Evolutionary conservation across 2,113 vertebrate species (phyloP).

Genomic region (Stercorarius parasiticus): DNA sequence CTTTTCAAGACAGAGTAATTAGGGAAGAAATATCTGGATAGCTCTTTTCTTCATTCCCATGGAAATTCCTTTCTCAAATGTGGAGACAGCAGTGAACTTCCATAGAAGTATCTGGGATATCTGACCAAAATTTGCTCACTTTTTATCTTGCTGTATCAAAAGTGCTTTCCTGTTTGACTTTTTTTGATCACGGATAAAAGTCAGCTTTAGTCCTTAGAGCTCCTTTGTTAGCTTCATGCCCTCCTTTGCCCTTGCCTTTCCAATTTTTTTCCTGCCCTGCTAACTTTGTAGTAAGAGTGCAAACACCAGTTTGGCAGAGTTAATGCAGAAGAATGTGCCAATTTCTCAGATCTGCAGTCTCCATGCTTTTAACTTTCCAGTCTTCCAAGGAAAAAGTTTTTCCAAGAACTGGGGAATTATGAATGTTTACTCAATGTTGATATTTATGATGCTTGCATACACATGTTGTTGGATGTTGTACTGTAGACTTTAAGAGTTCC

Average conservation of each 20-base stretch:
- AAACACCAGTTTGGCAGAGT: neutral
- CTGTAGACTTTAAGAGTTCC: neutral
- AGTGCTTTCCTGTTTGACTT: neutral
- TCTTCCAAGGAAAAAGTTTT: neutral
- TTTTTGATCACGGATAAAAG: neutral
- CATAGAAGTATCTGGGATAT: neutral
- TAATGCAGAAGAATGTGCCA: neutral
- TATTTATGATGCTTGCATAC: conserved; percentile 3
- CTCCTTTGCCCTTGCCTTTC: neutral
- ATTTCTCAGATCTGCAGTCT: neutral
- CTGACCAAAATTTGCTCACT: neutral
- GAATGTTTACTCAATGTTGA: conserved; percentile 2
- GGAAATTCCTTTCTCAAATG: neutral
- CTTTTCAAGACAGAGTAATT: neutral
- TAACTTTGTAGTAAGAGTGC: neutral
- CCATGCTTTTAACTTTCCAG: neutral
- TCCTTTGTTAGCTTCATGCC: neutral
- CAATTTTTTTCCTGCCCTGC: neutral
- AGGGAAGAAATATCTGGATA: neutral
- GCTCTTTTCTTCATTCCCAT: neutral
- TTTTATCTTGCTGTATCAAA: neutral
- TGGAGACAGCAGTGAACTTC: neutral
- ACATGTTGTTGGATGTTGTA: neutral
- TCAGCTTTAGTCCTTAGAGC: neutral
- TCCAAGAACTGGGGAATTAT: neutral